Base-by-base conservation (phyloP, 2,797 vertebrate species). In the Hyperoplus lanceolatus region DNA sequence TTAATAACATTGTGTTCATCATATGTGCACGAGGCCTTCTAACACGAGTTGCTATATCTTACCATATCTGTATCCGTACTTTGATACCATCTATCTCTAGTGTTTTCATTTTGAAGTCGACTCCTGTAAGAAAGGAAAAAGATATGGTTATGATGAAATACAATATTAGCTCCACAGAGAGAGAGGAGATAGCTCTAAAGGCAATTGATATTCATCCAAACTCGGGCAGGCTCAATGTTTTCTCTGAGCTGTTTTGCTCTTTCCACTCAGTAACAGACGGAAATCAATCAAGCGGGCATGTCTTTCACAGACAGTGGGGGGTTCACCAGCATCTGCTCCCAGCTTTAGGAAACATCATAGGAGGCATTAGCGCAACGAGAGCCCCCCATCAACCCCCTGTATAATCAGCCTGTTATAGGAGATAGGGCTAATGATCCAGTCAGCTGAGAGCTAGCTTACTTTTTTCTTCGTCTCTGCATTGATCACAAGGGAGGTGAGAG, bases 101-200 rank as follows among this genome's bases (percentile, higher is more conserved):
- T 1, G 98, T 99, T 93, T 99, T 99, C 98, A 99, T 99, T 95
- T 99, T 99, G 92, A 99, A 99, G 94, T 99, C 98, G 0, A 99
- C 97, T 4, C 98, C 98, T 99, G 90, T 1, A 75, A 85, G 65
- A 84, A 63, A 76, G 41, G 81, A 45, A 77, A 48, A 75, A 80
- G 62, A 79, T 46, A 58, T 3, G 7, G 55, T 73, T 14, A 77
- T 56, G 10, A 77, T 56, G 10, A 77, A 82, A 87, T 8, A 36
- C 8, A 59, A 55, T n/a, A 67, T 59, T 2, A 58, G 38, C 64
- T 36, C 36, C 39, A 74, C 42, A 59, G 36, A 70, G 46, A 46
- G 21, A 29, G 29, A 29, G 29, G 29, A 29, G 29, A 29, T 29
- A 59, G 51, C n/a, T n/a, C 2, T 10, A 5, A 13, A 43, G 16